Base-by-base conservation (phyloP, 2,797 vertebrate species). In the Eptatretus atami region DNA sequence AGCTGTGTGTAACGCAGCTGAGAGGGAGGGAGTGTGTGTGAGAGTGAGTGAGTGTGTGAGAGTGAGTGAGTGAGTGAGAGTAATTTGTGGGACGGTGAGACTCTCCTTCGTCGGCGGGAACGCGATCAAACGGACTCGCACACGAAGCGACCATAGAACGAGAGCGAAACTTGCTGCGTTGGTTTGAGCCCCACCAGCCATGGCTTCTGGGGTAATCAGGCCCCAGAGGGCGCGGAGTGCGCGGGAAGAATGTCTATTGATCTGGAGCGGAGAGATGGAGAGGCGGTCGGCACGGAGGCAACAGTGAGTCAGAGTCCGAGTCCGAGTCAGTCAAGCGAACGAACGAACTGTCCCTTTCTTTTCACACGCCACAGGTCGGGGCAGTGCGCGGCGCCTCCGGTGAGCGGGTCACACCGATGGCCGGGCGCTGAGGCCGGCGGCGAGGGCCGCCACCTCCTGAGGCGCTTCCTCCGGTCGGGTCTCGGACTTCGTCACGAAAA, bases 161-260 rank as follows among this genome's bases (percentile, higher is more conserved):
- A 61, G 25, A 9, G 24, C 31, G 25, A 61, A 61, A 61, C 15
- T 61, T 61, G 25, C 57, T 61, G 57, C 57, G 57, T 61, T 11
- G 57, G 57, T 12, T 25, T n/a, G 57, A 61, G 57, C 57, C 57
- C 57, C 25, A 12, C 57, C 25, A 61, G 57, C 25, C 57, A 61
- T 61, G 57, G 57, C 57, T 61, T 61, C 15, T 61, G 57, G 57
- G 57, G 57, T 61, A 61, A 61, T 61, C 57, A 61, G 57, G 57
- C 57, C 57, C 57, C 25, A 25, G 57, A 61, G 57, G 57, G 9
- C 25, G n/a, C 57, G 25, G 57, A 61, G 57, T 61, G 57, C 57
- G 31, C 25, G 57, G 57, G 57, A 61, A 61, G 57, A 61, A 61
- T 61, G 57, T 61, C 57, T 61, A 61, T 61, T 25, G 57, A 61